Evolutionary conservation across 92 coral and sea anemone species (phyloP).

Genomic region (Palythoa caribaeorum): DNA sequence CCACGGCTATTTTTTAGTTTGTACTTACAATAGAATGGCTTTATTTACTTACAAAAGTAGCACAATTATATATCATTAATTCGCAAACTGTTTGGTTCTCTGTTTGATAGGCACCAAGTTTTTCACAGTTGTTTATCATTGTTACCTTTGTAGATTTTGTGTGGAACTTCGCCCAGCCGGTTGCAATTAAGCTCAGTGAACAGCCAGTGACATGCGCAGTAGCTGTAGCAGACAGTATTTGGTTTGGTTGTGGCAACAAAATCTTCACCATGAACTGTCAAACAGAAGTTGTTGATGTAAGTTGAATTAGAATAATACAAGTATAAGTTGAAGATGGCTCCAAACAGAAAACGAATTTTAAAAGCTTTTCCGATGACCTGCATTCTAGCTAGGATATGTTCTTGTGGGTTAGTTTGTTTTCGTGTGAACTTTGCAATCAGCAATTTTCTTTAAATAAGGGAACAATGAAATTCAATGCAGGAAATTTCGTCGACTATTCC

Average conservation of each 20-base stretch:
- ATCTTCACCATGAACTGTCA: slow-evolving; percentile 75
- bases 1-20: neutral
- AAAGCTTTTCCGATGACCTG: too few species aligned
- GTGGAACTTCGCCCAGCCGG: slow-evolving; percentile 95
- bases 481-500: too few species aligned
- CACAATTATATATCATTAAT: too few species aligned
- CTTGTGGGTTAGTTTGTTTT: too few species aligned
- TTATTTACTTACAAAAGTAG: too few species aligned
- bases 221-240: slow-evolving; percentile 72
- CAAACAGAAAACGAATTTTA: too few species aligned
- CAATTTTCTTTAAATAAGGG: too few species aligned
- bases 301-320: neutral
- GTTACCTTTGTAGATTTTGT: slow-evolving; percentile 65
- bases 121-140: neutral
- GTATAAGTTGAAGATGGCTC: too few species aligned
- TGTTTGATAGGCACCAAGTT: neutral
- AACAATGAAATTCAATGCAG: too few species aligned
- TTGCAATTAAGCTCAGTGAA: slow-evolving; percentile 84
- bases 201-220: slow-evolving; percentile 83
- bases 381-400: too few species aligned
- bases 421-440: too few species aligned
- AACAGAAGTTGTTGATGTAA: slow-evolving; percentile 86
- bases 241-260: slow-evolving; percentile 97
- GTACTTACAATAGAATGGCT: too few species aligned
- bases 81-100: neutral